Evolutionary conservation across 1,140 invertebrate genomes (phyloP).

Genomic region (Cherax destructor): DNA sequence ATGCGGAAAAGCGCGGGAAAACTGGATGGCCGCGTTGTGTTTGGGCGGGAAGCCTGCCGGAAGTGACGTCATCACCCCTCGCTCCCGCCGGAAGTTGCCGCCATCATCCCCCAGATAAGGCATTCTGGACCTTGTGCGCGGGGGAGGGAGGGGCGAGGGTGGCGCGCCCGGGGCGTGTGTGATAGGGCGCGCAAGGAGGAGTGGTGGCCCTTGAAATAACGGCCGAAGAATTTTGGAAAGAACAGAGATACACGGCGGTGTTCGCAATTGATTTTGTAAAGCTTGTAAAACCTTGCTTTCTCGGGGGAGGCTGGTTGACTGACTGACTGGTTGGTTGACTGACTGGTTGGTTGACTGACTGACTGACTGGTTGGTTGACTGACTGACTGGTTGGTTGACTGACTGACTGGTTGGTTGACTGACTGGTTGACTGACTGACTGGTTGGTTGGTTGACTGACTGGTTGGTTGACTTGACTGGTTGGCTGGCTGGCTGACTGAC

Average conservation of each 20-base stretch:
- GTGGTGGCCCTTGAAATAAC: slow-evolving; percentile 55
- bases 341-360: not conserved
- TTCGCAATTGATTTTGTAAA: slow-evolving; percentile 49
- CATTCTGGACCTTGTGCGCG: slow-evolving; percentile 19
- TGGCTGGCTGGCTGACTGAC: no score
- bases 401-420: not conserved
- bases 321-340: not conserved
- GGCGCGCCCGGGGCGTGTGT: not conserved
- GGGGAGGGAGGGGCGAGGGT: not conserved
- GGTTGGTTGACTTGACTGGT: no score
- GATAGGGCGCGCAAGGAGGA: slow-evolving; percentile 26
- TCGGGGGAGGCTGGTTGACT: not conserved
- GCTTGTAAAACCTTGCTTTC: not conserved
- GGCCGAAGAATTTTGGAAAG: slow-evolving; percentile 57
- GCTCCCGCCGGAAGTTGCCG: slow-evolving; percentile 56
- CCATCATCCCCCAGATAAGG: slow-evolving; percentile 33
- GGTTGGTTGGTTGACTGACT: not conserved
- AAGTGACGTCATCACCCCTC: slow-evolving; percentile 62
- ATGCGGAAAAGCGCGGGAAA: slow-evolving; percentile 65
- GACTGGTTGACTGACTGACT: not conserved
- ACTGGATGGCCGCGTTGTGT: slow-evolving; percentile 62
- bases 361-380: not conserved
- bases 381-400: not conserved
- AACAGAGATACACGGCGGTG: slow-evolving; percentile 1
- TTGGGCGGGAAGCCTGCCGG: slow-evolving; percentile 44